Evolutionary conservation across 2,113 vertebrate species (phyloP).

Genomic region (Rhinoderma darwinii): DNA sequence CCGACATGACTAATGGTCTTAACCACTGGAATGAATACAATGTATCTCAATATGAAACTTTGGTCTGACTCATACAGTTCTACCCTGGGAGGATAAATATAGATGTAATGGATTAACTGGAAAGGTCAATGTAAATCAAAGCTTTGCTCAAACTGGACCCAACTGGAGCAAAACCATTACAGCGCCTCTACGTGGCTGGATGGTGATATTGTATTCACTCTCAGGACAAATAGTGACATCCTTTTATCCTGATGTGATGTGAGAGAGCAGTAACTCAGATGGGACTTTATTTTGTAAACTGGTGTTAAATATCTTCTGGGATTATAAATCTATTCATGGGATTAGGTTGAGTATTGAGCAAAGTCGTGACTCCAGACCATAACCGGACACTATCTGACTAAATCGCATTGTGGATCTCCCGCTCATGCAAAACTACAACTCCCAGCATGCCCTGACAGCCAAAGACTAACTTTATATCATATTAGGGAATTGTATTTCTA

Average conservation of each 20-base stretch:
- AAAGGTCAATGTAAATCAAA: conserved; percentile 10
- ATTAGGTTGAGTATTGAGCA: background rate
- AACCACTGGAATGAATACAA: conserved; percentile 24
- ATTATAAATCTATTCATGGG: no score
- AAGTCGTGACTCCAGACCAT: background rate
- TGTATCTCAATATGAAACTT: background rate
- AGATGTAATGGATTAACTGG: background rate
- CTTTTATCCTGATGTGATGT: background rate
- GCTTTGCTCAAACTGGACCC: background rate
- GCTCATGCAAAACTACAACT: no score
- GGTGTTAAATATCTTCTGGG: background rate
- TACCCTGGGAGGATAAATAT: background rate
- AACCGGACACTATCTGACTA: background rate
- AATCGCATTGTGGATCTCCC: background rate
- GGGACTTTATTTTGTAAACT: background rate
- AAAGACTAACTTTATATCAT: no score
- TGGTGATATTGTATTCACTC: background rate
- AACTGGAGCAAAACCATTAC: background rate
- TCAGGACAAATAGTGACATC: background rate
- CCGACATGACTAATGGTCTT: background rate
- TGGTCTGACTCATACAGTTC: background rate
- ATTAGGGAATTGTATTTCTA: no score
- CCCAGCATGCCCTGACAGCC: no score
- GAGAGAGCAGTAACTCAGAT: background rate
- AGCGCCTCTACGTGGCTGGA: background rate